Base-by-base conservation (phyloP, 2,797 vertebrate species). In the Corythornis leucogaster region DNA sequence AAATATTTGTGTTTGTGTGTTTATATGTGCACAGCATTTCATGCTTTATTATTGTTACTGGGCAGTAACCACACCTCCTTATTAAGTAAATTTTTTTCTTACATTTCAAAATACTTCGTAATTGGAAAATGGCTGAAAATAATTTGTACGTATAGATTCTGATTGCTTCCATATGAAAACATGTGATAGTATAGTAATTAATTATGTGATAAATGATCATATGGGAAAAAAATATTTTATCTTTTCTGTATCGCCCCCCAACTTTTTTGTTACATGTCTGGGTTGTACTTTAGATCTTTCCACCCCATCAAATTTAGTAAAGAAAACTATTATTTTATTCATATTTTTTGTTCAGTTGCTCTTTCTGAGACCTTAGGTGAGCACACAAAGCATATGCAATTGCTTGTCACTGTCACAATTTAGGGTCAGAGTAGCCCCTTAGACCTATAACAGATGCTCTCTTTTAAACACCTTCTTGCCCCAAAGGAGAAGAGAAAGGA, bases 181-280 rank as follows among this genome's bases (percentile, higher is more conserved):
- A 38, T 74, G 12, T 38, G 20, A 84, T 21, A 8, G 50, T 30
- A 38, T 28, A 13, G 2, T 68, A 25, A n/a, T 66, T 73, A 59
- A 73, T 45, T 69, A 69, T 21, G 20, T 38, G 26, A 67, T 15
- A 77, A 70, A 17, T 51, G 5, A 48, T 55, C 40, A 17, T 35
- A 25, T 43, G 30, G 28, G 17, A 75, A 89, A 87, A 75, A 11
- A 0, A 2, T 16, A 22, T 58, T 69, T 69, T 57, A 6, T 33
- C 4, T 35, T 45, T 90, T 61, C 75, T 59, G 0, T 54, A 15
- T 18, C 78, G 9, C 2, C 2, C 9, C 2, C 2, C 5, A 3
- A 6, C 2, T 2, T 12, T 48, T 70, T 87, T 28, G 6, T 80
- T 58, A 54, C 0, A 0, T n/a, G 2, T 33, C 43, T 53, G 19